A percentile compares a stretch with the other conserved stretches of the same genome.
Evolutionary conservation across 2,888 invertebrate species (phyloP).

Genomic region (Macaria notata): DNA sequence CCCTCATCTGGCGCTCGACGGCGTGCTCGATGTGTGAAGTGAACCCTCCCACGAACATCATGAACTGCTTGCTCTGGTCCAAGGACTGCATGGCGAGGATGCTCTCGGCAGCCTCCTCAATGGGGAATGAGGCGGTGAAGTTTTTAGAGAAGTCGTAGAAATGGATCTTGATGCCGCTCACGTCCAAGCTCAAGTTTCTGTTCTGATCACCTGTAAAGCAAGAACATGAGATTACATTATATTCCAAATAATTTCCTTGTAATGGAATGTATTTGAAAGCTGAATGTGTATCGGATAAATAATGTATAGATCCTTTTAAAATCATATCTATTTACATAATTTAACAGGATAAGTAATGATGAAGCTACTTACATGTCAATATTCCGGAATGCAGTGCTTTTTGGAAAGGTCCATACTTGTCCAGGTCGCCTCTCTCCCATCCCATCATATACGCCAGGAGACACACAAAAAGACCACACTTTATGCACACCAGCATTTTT

Average conservation of each 20-base stretch:
- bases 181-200: conserved; percentile 53
- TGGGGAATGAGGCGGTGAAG: conserved; percentile 47
- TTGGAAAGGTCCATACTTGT: conserved; percentile 19
- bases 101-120: conserved; percentile 54
- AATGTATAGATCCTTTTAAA: no score
- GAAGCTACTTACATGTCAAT: conserved; percentile 13
- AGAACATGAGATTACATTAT: background rate
- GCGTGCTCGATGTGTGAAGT: conserved; percentile 65
- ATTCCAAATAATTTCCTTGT: no score
- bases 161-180: conserved; percentile 59
- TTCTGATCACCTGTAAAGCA: conserved; percentile 54
- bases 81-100: conserved; percentile 53
- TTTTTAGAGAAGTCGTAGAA: conserved; percentile 60
- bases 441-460: conserved; percentile 9
- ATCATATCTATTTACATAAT: no score
- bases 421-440: conserved; percentile 17
- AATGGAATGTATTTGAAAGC: no score
- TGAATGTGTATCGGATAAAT: no score
- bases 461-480: conserved; percentile 5
- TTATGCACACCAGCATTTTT: background rate
- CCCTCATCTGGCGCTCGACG: conserved; percentile 58
- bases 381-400: conserved; percentile 16
- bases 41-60: conserved; percentile 67
- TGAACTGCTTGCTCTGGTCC: conserved; percentile 55
- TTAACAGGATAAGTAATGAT: no score